phyloP scores from a whole-genome alignment of 2,113 vertebrate genomes.

The Benitochromis conjunctus region DNA sequence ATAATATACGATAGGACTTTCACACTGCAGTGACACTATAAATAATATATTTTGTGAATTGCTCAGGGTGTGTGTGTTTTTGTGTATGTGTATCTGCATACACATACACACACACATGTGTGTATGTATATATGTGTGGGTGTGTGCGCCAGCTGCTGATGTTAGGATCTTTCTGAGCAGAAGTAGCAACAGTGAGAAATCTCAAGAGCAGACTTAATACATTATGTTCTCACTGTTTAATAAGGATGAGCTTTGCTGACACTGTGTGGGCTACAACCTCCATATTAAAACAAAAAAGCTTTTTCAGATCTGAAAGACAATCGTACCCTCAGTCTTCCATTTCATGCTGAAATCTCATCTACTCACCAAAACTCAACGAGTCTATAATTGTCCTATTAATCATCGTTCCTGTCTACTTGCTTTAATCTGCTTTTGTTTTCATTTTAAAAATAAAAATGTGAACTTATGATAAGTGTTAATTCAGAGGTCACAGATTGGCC shows the following conservation, averaged over 20 bases:
- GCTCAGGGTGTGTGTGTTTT: background rate
- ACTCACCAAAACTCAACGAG: background rate
- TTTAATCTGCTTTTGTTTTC: background rate
- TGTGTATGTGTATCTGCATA: background rate
- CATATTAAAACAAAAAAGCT: slow-evolving; percentile 6
- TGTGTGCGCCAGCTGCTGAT: background rate
- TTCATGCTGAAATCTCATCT: background rate
- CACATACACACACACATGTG: background rate
- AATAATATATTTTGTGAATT: background rate
- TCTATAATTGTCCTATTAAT: background rate
- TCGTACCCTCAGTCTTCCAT: background rate
- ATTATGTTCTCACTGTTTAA: background rate
- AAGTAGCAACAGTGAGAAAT: background rate
- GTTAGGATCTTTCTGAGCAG: background rate
- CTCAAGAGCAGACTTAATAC: background rate
- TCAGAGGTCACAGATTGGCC: background rate
- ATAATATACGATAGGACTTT: slow-evolving; percentile 13
- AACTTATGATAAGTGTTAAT: background rate
- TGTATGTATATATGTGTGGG: background rate
- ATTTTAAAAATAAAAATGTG: background rate
- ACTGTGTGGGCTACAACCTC: slow-evolving; percentile 11
- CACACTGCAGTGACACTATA: background rate
- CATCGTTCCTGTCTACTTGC: background rate
- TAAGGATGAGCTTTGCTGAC: slow-evolving; percentile 29
- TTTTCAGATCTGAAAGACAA: background rate